Percentiles rank a stretch among this genome's conserved stretches.
Evolutionary conservation across 2,888 invertebrate genomes (phyloP).

Genomic region (Mythimna albipuncta): DNA sequence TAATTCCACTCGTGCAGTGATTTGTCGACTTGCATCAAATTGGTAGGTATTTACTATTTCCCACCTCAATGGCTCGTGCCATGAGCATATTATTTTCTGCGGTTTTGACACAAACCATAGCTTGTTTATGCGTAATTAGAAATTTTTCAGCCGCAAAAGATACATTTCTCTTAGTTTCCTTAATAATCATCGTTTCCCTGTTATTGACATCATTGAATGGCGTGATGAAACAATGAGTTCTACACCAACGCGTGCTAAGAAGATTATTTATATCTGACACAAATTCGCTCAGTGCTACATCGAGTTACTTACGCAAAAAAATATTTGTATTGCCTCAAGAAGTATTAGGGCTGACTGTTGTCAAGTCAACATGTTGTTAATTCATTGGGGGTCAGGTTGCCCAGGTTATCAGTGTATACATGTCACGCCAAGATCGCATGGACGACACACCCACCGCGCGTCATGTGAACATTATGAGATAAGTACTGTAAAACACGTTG

Average conservation of each 20-base stretch:
- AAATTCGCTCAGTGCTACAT: conserved; percentile 12
- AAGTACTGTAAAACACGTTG: conserved; percentile 39
- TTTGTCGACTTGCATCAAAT: no score
- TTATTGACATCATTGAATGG: conserved; percentile 1
- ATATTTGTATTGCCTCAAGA: conserved; percentile 45
- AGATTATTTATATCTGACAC: conserved; percentile 28
- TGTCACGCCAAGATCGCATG: conserved; percentile 55
- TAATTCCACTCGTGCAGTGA: no score
- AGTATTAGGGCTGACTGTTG: conserved; percentile 50
- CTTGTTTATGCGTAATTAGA: conserved; percentile 22
- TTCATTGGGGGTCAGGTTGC: conserved; percentile 70
- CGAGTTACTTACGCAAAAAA: conserved; percentile 40
- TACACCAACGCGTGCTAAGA: conserved; percentile 21
- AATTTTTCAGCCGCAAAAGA: conserved; percentile 13
- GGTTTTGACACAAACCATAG: conserved; percentile 19
- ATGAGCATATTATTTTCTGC: conserved; percentile 18
- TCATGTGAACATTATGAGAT: conserved; percentile 44
- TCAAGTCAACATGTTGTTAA: conserved; percentile 70
- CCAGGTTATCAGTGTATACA: conserved; percentile 42
- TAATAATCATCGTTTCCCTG: conserved; percentile 8
- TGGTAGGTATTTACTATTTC: background rate
- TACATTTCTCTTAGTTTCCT: conserved; percentile 31
- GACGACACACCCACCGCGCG: conserved; percentile 63
- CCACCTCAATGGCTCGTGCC: conserved; percentile 7
- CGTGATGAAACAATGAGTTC: conserved; percentile 23